phyloP scores from a whole-genome alignment of 2,113 vertebrate genomes.

The Miniopterus natalensis region DNA sequence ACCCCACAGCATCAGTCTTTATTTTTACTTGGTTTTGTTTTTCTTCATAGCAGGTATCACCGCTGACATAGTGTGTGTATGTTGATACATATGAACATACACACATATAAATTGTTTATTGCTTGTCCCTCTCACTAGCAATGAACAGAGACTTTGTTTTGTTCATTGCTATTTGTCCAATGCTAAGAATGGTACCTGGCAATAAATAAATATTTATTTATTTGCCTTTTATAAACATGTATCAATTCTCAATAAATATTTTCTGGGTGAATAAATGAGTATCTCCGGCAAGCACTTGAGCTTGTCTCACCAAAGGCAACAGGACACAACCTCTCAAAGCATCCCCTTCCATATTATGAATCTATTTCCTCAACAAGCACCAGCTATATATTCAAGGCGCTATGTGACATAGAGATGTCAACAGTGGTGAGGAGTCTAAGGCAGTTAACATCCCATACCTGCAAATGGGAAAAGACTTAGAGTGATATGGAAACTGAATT shows the following conservation, averaged over 20 bases:
- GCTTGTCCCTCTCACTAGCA: not conserved
- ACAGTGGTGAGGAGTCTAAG: not conserved
- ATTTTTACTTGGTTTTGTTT: not conserved
- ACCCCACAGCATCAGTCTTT: not conserved
- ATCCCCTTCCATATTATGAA: not conserved
- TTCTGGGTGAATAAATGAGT: constrained; percentile 19
- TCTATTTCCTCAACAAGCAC: not conserved
- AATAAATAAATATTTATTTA: not conserved
- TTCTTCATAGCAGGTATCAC: not conserved
- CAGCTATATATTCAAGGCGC: not conserved
- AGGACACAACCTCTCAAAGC: not conserved
- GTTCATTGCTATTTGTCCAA: not conserved
- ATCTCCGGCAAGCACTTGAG: not conserved
- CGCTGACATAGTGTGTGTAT: not conserved
- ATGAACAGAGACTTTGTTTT: not conserved
- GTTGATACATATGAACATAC: not conserved
- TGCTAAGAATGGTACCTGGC: not conserved
- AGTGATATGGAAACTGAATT: not conserved
- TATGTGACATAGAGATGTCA: not conserved
- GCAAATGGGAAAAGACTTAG: not conserved
- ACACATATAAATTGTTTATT: not conserved
- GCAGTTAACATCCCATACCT: not conserved
- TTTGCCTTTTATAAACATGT: not conserved
- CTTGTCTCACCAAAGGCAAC: not conserved
- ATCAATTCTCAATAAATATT: not conserved